A percentile compares a stretch with the other conserved stretches of the same genome.
These are phyloP conservation scores for Drosophila nigrodunni DNA, from an alignment of 1,140 invertebrate species.

Conservation along the genomic window DNA sequence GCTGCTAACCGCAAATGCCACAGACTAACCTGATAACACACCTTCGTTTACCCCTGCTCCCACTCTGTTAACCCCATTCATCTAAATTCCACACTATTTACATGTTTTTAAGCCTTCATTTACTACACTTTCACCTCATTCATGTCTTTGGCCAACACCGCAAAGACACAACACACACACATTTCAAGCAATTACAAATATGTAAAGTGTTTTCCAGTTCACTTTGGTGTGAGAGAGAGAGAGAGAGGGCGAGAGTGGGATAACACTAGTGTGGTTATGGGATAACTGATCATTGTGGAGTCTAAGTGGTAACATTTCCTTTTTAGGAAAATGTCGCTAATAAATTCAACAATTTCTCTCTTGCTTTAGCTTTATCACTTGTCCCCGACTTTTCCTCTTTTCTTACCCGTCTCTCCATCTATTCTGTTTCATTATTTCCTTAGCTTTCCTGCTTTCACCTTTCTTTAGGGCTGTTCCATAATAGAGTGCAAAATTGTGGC, in stretches of 20 bases:
- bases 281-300: no score
- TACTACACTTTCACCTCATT: slow-evolving; percentile 4
- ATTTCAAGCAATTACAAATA: slow-evolving; percentile 50
- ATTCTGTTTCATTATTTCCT: neutral
- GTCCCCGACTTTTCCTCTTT: neutral
- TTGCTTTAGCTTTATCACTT: neutral
- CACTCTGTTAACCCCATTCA: neutral
- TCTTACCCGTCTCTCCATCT: neutral
- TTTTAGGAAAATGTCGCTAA: no score
- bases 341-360: neutral
- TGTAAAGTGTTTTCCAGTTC: slow-evolving; percentile 26
- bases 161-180: slow-evolving; percentile 43
- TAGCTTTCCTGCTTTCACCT: neutral
- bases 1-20: slow-evolving; percentile 42
- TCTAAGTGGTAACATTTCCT: no score
- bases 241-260: neutral
- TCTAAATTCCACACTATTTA: neutral
- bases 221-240: neutral
- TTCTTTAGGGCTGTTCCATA: slow-evolving; percentile 17
- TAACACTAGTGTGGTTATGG: neutral
- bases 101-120: neutral
- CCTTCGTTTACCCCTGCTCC: neutral
- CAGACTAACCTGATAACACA: slow-evolving; percentile 30
- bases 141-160: slow-evolving; percentile 38
- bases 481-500: slow-evolving; percentile 42